Conservation (phyloP, 2,113 vertebrate species). For the Leptosomus discolor region DNA sequence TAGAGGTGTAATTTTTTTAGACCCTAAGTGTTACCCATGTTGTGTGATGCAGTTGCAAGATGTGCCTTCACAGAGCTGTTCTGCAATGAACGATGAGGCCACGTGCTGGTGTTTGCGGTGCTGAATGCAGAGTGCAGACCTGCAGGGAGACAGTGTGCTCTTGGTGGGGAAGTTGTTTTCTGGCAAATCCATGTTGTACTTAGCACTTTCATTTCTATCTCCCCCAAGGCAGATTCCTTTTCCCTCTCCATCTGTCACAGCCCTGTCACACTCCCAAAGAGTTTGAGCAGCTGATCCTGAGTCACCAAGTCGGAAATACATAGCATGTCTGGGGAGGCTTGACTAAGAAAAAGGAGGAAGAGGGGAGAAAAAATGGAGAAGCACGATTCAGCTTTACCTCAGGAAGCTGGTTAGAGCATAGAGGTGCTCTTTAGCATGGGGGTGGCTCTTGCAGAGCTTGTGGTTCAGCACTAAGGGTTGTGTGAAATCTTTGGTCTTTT, state of each 20-base stretch:
- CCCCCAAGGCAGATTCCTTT: background rate
- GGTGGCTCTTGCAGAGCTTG: background rate
- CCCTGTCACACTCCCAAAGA: background rate
- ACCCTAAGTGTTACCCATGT: background rate
- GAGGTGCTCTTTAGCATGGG: background rate
- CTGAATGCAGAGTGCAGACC: background rate
- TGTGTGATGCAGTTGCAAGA: background rate
- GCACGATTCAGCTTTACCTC: background rate
- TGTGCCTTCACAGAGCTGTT: background rate
- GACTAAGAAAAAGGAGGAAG: background rate
- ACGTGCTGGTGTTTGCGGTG: background rate
- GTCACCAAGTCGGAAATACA: background rate
- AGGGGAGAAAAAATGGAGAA: background rate
- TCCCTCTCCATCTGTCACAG: background rate
- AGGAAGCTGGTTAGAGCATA: background rate
- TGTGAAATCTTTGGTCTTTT: background rate
- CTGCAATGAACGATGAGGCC: background rate
- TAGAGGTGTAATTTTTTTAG: background rate
- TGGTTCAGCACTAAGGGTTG: background rate
- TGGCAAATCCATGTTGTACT: background rate
- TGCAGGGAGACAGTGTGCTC: background rate
- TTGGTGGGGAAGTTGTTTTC: background rate
- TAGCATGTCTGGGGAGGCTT: background rate
- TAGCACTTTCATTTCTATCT: background rate
- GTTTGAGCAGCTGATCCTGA: conserved; percentile 25